Percentiles rank a stretch among this genome's conserved stretches.
Conservation (phyloP, 2,797 vertebrate species). For the Limnodromus scolopaceus region DNA sequence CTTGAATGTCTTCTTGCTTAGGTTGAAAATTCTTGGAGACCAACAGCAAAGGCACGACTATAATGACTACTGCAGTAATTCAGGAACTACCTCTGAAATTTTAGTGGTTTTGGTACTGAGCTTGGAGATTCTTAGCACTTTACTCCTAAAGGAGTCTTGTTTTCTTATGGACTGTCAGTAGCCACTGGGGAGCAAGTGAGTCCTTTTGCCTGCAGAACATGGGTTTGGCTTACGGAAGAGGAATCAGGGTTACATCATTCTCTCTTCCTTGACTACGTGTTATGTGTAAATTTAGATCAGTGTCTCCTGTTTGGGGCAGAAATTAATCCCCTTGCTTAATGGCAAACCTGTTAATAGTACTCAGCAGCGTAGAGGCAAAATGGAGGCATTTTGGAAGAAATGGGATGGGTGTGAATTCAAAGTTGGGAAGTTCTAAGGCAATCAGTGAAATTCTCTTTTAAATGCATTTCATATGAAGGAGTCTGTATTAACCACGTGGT, state of each 20-base stretch:
- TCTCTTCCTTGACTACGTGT: not conserved
- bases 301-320: not conserved
- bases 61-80: not conserved
- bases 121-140: not conserved
- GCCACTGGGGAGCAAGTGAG: not conserved
- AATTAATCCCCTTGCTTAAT: not conserved
- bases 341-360: not conserved
- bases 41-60: not conserved
- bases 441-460: not conserved
- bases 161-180: not conserved
- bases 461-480: not conserved
- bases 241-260: not conserved
- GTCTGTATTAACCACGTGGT: not conserved
- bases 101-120: not conserved
- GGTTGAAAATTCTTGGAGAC: not conserved
- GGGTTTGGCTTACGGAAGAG: not conserved
- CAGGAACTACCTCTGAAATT: not conserved
- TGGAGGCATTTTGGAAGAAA: not conserved
- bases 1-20: not conserved
- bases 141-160: not conserved
- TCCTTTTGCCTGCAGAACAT: not conserved
- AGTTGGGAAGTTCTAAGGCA: not conserved
- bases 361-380: not conserved
- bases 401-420: not conserved
- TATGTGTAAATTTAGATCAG: not conserved